Evolutionary conservation across 2,888 invertebrate species (phyloP).

Genomic region (Blastobasis adustella): DNA sequence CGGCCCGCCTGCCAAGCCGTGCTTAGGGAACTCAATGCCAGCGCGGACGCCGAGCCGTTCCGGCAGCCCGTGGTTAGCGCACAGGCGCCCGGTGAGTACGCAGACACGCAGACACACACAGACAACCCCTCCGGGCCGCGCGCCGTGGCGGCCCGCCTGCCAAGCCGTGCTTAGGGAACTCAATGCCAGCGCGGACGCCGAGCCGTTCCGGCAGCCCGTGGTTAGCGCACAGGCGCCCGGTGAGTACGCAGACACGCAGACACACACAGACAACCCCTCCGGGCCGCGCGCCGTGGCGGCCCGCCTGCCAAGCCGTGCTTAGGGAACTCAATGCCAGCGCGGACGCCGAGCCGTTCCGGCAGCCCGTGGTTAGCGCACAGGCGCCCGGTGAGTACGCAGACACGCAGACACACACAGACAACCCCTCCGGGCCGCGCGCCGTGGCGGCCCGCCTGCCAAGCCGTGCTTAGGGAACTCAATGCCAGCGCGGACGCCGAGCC

Average conservation of each 20-base stretch:
- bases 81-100: conserved; percentile 80
- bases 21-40: conserved; percentile 81
- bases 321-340: conserved; percentile 82
- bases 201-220: conserved; percentile 90
- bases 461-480: conserved; percentile 82
- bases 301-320: conserved; percentile 77
- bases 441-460: conserved; percentile 62
- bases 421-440: too few species aligned
- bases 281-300: conserved; percentile 28
- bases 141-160: conserved; percentile 52
- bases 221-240: conserved; percentile 86
- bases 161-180: conserved; percentile 82
- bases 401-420: neutral
- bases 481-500: conserved; percentile 88
- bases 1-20: conserved; percentile 73
- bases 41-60: conserved; percentile 91
- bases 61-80: conserved; percentile 86
- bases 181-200: conserved; percentile 85
- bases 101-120: neutral
- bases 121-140: too few species aligned
- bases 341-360: conserved; percentile 90
- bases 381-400: conserved; percentile 78
- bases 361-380: conserved; percentile 86
- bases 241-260: conserved; percentile 14
- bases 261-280: too few species aligned